Evolutionary conservation across 2,888 invertebrate species (phyloP), one percentile per base, ranked within the genome.

Genomic region (Entomobrya proxima): DNA sequence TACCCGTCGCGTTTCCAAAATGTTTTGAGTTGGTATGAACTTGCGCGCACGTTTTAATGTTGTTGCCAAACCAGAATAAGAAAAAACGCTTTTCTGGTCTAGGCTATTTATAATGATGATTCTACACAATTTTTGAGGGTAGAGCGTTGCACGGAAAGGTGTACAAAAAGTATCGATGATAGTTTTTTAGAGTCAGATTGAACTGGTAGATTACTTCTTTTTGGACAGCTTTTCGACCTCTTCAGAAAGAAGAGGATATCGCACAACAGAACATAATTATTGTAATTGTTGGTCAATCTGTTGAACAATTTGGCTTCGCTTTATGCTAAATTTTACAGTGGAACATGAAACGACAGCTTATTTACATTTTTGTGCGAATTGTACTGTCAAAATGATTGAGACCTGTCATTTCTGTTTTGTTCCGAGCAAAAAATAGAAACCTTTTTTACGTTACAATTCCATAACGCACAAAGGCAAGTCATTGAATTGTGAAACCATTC

Each of bases 81-180:
- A n/a, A 32, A n/a, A n/a, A n/a, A n/a, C n/a, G n/a, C n/a, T n/a
- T n/a, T n/a, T n/a, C n/a, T n/a, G n/a, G n/a, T 32, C n/a, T 3
- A n/a, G 3, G 61, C 61, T 61, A 61, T 61, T 61, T 61, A n/a
- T 61, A 61, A 15, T n/a, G 61, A 61, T 61, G 61, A 58, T 58
- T 52, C 21, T 52, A 24, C n/a, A n/a, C n/a, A n/a, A n/a, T n/a
- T n/a, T 21, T 21, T 47, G 47, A 18, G 3, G 21, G 50, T 18
- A 18, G 21, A 50, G 21, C 6, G 50, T 50, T n/a, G n/a, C n/a
- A n/a, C n/a, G n/a, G n/a, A n/a, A n/a, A n/a, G n/a, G n/a, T n/a
- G n/a, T n/a, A n/a, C n/a, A 50, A 18, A 50, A 50, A 50, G 2
- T 50, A 2, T 50, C 50, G n/a, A 50, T 50, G 13, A 6, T 47